Percentiles rank a stretch among this genome's conserved stretches.
Conservation (phyloP, 2,797 vertebrate species). For the Scleropages formosus region DNA sequence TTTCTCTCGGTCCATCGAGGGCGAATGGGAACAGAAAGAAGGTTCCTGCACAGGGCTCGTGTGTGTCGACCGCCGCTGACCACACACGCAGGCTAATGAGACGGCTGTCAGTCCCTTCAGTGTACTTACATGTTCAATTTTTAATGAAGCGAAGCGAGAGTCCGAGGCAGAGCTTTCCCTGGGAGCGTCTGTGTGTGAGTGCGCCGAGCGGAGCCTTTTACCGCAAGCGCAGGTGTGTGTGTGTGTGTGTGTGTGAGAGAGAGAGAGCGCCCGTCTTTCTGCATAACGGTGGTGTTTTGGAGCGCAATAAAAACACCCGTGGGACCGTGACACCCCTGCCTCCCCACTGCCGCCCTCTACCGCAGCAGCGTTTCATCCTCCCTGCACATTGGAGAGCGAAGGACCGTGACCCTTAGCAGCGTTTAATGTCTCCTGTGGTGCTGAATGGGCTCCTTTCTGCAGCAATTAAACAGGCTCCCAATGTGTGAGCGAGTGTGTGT, state of each 20-base stretch:
- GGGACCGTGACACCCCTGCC: not conserved
- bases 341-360: constrained; percentile 39
- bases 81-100: no score
- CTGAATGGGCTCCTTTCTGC: constrained; percentile 49
- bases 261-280: not conserved
- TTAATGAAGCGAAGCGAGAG: no score
- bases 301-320: not conserved
- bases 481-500: not conserved
- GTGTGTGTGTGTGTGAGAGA: no score
- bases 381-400: constrained; percentile 42
- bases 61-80: no score
- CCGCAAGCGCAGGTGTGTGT: not conserved
- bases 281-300: not conserved
- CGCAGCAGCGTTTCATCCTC: constrained; percentile 27
- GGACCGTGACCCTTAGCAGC: constrained; percentile 39
- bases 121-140: no score
- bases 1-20: no score
- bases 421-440: constrained; percentile 37
- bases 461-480: constrained; percentile 48
- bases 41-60: no score
- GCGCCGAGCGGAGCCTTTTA: not conserved
- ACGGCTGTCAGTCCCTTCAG: no score
- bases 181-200: no score
- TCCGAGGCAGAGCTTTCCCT: no score
- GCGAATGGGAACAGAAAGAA: no score